Conservation (phyloP, 2,113 vertebrate species). For the Taurulus bubalis region DNA sequence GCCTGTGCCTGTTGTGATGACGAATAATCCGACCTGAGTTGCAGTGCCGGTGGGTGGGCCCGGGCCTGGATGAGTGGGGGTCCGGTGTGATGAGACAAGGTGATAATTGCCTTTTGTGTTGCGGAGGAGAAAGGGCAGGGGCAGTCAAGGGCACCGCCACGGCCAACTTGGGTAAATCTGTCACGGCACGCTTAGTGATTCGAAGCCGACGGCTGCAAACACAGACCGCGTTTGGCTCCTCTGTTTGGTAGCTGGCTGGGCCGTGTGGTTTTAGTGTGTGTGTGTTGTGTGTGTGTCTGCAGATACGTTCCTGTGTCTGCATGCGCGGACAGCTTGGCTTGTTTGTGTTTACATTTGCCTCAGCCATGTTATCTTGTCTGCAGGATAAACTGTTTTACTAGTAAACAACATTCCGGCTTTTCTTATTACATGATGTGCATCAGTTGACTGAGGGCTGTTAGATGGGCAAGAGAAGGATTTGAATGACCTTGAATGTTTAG, state of each 20-base stretch:
- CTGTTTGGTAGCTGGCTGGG: constrained; percentile 54
- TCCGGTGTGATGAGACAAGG: constrained; percentile 60
- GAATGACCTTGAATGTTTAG: constrained; percentile 12
- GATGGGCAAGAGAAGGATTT: constrained; percentile 14
- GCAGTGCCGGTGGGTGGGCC: constrained; percentile 28
- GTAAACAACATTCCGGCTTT: constrained; percentile 71
- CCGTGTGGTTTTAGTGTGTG: constrained; percentile 57
- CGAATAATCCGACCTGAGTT: constrained; percentile 69
- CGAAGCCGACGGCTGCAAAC: constrained; percentile 48
- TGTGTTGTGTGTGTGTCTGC: constrained; percentile 26
- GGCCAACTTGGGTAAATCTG: constrained; percentile 47
- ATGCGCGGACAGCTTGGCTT: constrained; percentile 33
- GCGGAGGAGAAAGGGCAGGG: constrained; percentile 53
- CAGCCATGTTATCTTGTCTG: constrained; percentile 67
- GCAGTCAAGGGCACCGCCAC: constrained; percentile 66
- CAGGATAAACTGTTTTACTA: constrained; percentile 65
- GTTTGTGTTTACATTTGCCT: constrained; percentile 57
- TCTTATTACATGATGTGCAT: constrained; percentile 61
- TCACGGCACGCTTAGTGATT: constrained; percentile 23
- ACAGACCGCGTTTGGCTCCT: constrained; percentile 60
- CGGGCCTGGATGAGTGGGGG: constrained; percentile 41
- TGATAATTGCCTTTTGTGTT: constrained; percentile 77
- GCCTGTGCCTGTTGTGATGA: constrained; percentile 57
- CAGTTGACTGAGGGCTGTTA: constrained; percentile 33
- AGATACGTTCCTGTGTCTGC: constrained; percentile 25